phyloP scores from a whole-genome alignment of 2,888 invertebrate genomes.

The Eilema caniola region DNA sequence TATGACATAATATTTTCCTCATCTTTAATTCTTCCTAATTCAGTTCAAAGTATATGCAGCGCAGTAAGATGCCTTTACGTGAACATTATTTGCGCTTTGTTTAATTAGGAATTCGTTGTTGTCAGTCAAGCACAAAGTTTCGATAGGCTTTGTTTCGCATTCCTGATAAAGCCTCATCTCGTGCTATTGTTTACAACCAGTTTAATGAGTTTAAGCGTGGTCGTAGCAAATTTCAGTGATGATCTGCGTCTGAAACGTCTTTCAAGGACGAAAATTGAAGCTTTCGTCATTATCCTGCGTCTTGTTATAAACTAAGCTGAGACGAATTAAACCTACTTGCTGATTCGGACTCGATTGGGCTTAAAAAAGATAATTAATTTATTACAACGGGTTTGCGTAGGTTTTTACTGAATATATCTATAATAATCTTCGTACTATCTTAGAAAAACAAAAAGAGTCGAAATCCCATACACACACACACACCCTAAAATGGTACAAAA shows the following conservation, averaged over 20 bases:
- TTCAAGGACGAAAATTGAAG: neutral
- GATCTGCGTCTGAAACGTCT: neutral
- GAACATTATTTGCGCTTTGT: neutral
- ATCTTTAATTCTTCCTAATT: too few relatives aligned
- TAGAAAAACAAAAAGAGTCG: too few relatives aligned
- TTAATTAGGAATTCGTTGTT: slow-evolving; percentile 7
- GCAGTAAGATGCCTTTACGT: neutral
- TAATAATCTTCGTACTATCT: too few relatives aligned
- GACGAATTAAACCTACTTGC: neutral
- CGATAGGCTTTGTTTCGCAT: slow-evolving; percentile 12
- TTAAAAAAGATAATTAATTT: neutral
- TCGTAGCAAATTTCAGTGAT: slow-evolving; percentile 1
- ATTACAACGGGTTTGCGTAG: neutral
- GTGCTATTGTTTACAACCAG: slow-evolving; percentile 10
- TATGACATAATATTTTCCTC: neutral
- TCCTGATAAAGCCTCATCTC: slow-evolving; percentile 9
- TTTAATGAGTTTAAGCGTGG: slow-evolving; percentile 4
- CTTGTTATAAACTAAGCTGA: neutral
- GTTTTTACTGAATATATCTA: too few relatives aligned
- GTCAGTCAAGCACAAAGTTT: slow-evolving; percentile 15
- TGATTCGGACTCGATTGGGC: neutral
- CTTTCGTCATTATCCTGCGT: neutral
- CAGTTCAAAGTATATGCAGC: neutral
- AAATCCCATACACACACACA: too few relatives aligned
- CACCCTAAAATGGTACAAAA: too few relatives aligned